phyloP scores from a whole-genome alignment of 2,113 vertebrate genomes.

The Podocnemis expansa region DNA sequence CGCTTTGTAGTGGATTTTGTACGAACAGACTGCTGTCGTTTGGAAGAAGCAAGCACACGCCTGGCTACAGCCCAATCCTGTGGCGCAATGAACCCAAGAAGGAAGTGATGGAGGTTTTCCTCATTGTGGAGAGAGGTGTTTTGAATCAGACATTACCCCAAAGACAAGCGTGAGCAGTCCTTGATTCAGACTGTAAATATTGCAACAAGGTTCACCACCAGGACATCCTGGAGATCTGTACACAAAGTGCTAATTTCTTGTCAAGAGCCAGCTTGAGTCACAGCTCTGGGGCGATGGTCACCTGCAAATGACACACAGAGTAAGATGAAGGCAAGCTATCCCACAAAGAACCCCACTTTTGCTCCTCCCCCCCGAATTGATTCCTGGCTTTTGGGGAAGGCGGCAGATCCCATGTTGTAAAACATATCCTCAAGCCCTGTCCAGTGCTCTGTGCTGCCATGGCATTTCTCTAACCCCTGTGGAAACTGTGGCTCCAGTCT shows the following conservation, averaged over 20 bases:
- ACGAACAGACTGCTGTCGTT: not conserved
- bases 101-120: no score
- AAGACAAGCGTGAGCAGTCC: not conserved
- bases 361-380: not conserved
- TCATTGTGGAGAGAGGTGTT: not conserved
- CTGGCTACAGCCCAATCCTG: rapidly evolving
- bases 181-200: not conserved
- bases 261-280: not conserved
- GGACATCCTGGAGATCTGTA: rapidly evolving
- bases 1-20: no score
- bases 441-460: not conserved
- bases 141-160: not conserved
- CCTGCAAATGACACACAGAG: not conserved
- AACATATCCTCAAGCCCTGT: not conserved
- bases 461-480: no score
- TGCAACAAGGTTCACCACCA: not conserved
- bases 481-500: not conserved
- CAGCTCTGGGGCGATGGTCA: not conserved
- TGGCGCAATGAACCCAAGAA: not conserved
- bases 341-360: not conserved
- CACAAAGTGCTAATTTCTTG: not conserved
- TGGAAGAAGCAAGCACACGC: rapidly evolving
- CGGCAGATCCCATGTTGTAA: not conserved
- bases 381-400: not conserved
- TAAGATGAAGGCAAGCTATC: rapidly evolving